These are phyloP conservation scores for Aphis gossypii DNA, from an alignment of 1,140 invertebrate genomes.

Conservation along the genomic window DNA sequence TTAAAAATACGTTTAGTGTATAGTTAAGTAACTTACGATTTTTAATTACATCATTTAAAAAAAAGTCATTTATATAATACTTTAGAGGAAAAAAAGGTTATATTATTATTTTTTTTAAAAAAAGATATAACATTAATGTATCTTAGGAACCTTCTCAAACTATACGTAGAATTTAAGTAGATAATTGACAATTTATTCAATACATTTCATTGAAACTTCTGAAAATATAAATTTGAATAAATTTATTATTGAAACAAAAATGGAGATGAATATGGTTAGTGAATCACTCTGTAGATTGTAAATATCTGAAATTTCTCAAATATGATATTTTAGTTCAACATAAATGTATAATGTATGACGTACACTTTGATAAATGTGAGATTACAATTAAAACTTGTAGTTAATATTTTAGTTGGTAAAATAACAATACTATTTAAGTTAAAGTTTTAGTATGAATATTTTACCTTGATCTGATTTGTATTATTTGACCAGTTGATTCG, in stretches of 20 bases:
- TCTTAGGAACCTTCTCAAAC: background rate
- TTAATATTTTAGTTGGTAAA: background rate
- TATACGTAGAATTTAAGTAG: background rate
- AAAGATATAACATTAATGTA: too few species aligned
- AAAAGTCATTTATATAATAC: too few species aligned
- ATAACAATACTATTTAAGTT: background rate
- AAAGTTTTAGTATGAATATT: background rate
- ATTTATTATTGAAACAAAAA: background rate
- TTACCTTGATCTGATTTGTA: background rate
- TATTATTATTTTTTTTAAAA: too few species aligned
- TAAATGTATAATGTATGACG: too few species aligned
- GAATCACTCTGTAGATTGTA: background rate
- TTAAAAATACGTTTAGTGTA: too few species aligned
- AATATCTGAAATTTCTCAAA: background rate
- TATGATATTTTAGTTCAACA: background rate
- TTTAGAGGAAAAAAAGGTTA: too few species aligned
- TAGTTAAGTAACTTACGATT: too few species aligned
- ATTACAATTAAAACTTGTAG: background rate
- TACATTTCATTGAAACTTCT: too few species aligned
- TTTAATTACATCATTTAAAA: too few species aligned
- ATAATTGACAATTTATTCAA: background rate
- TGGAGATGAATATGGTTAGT: background rate
- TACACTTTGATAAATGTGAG: too few species aligned
- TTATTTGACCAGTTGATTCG: background rate
- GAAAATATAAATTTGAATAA: too few species aligned